These are phyloP conservation scores for Labeo calbasu DNA, from an alignment of 2,797 vertebrate species.

Conservation along the genomic window DNA sequence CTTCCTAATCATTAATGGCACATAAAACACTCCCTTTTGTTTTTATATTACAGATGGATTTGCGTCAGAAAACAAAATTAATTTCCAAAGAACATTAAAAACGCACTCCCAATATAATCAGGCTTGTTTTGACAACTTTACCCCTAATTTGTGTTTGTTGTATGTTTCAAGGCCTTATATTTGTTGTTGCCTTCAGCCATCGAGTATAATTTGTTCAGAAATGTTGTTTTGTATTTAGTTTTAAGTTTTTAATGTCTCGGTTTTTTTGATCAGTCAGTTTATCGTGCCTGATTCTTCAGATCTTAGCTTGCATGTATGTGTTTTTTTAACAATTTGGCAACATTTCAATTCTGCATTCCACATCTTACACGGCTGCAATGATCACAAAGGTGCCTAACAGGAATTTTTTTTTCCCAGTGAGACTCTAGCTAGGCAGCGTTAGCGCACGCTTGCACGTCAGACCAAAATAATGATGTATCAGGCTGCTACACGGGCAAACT, in stretches of 20 bases:
- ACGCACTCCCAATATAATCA: conserved; percentile 61
- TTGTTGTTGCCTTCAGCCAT: conserved; percentile 74
- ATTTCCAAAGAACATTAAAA: conserved; percentile 85
- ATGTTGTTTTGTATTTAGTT: conserved; percentile 59
- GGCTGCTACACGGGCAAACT: neutral
- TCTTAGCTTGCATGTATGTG: conserved; percentile 61
- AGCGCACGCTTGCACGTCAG: conserved; percentile 51
- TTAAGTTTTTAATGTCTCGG: neutral
- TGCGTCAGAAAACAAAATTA: conserved; percentile 37
- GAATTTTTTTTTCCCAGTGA: conserved; percentile 65
- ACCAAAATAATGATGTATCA: conserved; percentile 59
- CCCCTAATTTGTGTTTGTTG: conserved; percentile 62
- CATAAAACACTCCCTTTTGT: conserved; percentile 37
- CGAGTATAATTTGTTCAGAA: neutral
- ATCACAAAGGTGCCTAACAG: conserved; percentile 83
- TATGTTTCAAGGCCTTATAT: conserved; percentile 86
- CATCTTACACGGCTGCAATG: conserved; percentile 75
- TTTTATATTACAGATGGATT: neutral
- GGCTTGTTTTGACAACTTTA: conserved; percentile 77
- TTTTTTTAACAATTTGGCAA: conserved; percentile 54
- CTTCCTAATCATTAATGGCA: conserved; percentile 46
- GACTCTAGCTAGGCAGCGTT: conserved; percentile 70
- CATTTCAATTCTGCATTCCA: conserved; percentile 72
- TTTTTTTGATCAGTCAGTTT: conserved; percentile 50
- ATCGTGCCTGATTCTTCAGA: conserved; percentile 69